phyloP scores from a whole-genome alignment of 2,113 vertebrate genomes.

The Struthidea cinerea region DNA sequence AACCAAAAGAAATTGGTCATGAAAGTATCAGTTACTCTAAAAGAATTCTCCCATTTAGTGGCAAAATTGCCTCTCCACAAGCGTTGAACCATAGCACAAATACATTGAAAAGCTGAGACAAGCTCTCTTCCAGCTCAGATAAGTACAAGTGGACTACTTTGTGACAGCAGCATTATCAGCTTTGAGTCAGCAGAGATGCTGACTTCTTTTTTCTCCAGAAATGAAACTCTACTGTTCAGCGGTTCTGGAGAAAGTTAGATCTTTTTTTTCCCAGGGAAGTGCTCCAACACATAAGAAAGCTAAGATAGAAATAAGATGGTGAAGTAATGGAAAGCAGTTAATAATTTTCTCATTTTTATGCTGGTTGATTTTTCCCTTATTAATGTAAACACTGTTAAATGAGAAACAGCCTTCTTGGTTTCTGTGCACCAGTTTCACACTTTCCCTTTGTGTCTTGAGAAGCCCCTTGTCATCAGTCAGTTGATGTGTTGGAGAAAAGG shows the following conservation, averaged over 20 bases:
- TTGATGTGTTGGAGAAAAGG: background rate
- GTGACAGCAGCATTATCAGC: background rate
- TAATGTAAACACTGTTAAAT: background rate
- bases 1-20: background rate
- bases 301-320: background rate
- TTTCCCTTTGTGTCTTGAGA: background rate
- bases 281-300: background rate
- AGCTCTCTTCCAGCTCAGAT: background rate
- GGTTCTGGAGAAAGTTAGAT: background rate
- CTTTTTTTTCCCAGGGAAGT: background rate
- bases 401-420: background rate
- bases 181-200: background rate
- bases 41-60: background rate
- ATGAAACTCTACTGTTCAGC: background rate
- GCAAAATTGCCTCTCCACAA: background rate
- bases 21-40: background rate
- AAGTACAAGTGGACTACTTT: background rate
- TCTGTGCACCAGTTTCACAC: background rate
- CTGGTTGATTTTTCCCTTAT: background rate
- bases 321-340: background rate
- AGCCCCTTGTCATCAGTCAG: background rate
- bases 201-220: constrained; percentile 18
- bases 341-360: background rate
- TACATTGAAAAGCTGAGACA: background rate
- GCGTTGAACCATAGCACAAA: background rate